Evolutionary conservation across 2,888 invertebrate species (phyloP), one percentile per base, ranked within the genome.

Genomic region (Desoria tigrina): DNA sequence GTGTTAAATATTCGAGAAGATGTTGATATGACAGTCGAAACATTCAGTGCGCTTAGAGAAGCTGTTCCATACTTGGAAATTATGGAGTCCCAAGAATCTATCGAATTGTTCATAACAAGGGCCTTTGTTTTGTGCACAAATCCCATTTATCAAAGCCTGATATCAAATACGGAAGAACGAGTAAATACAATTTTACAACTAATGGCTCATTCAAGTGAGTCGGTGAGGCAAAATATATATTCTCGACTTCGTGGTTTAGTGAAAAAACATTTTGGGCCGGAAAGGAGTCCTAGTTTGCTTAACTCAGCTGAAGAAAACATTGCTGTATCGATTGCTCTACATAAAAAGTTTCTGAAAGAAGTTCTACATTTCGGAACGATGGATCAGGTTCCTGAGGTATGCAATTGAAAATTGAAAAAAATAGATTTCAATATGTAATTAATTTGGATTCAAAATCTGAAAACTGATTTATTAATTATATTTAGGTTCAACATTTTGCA

Each of bases 401-500:
- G n/a, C n/a, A n/a, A n/a, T n/a, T n/a, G n/a, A n/a, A n/a, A n/a
- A n/a, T n/a, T n/a, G n/a, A n/a, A n/a, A n/a, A n/a, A n/a, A n/a
- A n/a, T n/a, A 32, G 32, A 7, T 32, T 32, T 32, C 32, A 4
- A 32, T 32, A 7, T 32, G 4, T 32, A 32, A 4, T 32, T 32
- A n/a, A 7, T 32, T 32, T 32, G 32, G 6, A 32, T 32, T 4
- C 32, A 32, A 7, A 32, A 32, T 32, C 11, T 32, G 11, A 32
- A 32, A 16, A 51, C 53, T 23, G 27, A 28, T 50, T 23, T 50
- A 11, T 16, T 21, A 1, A 11, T 55, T 50, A 2, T 11, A 7
- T 51, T 2, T 26, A 61, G 61, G 61, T 61, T n/a, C 61, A 51
- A 16, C 61, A 61, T 53, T 61, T 18, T 51, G 32, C 26, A 1